Percentiles rank a stretch among this genome's conserved stretches.
Conservation (phyloP, 1,140 invertebrate genomes). For the Centruroides sculpturatus region DNA sequence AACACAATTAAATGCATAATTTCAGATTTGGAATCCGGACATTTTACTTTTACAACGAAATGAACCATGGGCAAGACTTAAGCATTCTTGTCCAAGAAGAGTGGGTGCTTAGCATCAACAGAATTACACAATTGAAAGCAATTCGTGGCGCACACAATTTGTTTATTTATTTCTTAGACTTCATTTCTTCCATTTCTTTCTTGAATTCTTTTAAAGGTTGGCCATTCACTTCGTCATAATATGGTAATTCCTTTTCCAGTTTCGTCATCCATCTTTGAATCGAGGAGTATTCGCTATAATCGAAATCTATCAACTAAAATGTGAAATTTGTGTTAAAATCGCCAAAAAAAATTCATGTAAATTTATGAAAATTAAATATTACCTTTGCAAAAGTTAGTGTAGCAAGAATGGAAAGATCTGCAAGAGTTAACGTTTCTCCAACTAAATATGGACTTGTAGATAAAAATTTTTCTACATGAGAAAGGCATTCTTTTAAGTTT, state of each 20-base stretch:
- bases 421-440: slow-evolving; percentile 24
- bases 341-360: slow-evolving; percentile 6
- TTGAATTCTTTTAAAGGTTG: not conserved
- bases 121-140: no score
- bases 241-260: slow-evolving; percentile 48
- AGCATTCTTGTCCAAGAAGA: no score
- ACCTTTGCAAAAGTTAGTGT: slow-evolving; percentile 20
- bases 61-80: no score
- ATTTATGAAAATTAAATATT: not conserved
- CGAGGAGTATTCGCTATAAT: slow-evolving; percentile 38
- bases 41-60: no score
- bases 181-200: not conserved
- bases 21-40: no score
- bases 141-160: no score
- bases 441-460: slow-evolving; percentile 18
- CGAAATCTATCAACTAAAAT: slow-evolving; percentile 13
- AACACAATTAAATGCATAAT: no score
- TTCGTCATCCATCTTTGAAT: slow-evolving; percentile 46
- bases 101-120: no score
- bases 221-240: slow-evolving; percentile 51
- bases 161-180: slow-evolving; percentile 1
- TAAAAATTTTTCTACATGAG: slow-evolving; percentile 20
- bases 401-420: slow-evolving; percentile 23
- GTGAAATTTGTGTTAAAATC: not conserved
- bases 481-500: slow-evolving; percentile 16